These are phyloP conservation scores for Centrocercus urophasianus DNA, from an alignment of 2,113 vertebrate species.

Conservation along the genomic window DNA sequence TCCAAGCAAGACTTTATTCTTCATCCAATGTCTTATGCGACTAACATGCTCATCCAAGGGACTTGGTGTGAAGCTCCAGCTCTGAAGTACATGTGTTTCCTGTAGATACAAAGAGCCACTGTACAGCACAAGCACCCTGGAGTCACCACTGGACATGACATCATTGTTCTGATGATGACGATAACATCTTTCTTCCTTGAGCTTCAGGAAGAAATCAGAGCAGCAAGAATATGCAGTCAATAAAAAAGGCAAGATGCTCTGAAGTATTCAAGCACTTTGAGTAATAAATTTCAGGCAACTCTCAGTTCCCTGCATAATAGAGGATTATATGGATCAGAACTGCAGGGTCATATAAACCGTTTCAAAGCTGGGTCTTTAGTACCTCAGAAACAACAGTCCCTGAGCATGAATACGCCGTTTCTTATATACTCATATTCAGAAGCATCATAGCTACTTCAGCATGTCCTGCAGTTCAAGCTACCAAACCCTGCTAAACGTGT, in stretches of 20 bases:
- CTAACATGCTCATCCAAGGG: background rate
- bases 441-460: background rate
- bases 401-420: rapidly evolving
- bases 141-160: background rate
- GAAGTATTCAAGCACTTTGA: background rate
- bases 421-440: background rate
- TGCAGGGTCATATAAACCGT: background rate
- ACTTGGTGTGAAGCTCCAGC: background rate
- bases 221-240: background rate
- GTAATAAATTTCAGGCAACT: background rate
- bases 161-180: background rate
- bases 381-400: background rate
- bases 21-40: background rate
- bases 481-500: background rate
- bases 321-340: background rate
- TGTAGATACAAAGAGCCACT: background rate
- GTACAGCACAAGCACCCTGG: background rate
- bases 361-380: background rate
- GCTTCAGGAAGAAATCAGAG: background rate
- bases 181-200: background rate
- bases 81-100: background rate
- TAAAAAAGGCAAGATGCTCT: background rate
- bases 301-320: background rate
- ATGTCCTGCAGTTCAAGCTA: background rate
- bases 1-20: constrained; percentile 21